These are phyloP conservation scores for Achatina immaculata DNA, from an alignment of 1,140 invertebrate genomes.

Conservation along the genomic window DNA sequence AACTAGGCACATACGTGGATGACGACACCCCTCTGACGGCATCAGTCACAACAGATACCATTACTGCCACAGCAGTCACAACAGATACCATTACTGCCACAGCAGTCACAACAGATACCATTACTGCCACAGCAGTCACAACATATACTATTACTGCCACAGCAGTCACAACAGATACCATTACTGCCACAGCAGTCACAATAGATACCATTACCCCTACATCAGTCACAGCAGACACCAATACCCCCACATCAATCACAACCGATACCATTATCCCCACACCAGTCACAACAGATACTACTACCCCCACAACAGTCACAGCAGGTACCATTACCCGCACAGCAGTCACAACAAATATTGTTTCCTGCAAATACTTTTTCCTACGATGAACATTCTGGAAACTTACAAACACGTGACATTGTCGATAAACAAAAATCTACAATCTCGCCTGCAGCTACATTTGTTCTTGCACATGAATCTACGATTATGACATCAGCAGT, in stretches of 20 bases:
- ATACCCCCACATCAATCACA: constrained; percentile 1
- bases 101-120: constrained; percentile 11
- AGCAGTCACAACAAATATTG: not conserved
- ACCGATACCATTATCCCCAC: constrained; percentile 4
- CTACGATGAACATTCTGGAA: too few species aligned
- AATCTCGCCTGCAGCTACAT: too few species aligned
- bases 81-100: constrained; percentile 17
- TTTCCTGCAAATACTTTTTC: too few species aligned
- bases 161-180: constrained; percentile 8
- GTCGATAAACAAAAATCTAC: too few species aligned
- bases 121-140: not conserved
- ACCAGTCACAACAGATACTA: not conserved
- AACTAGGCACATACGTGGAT: too few species aligned
- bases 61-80: constrained; percentile 2
- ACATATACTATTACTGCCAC: constrained; percentile 13
- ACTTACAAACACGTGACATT: too few species aligned
- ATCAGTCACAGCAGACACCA: not conserved
- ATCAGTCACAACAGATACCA: not conserved
- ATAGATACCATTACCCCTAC: not conserved
- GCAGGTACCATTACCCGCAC: not conserved
- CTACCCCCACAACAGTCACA: not conserved
- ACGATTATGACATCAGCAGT: too few species aligned
- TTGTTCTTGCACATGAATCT: too few species aligned
- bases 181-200: constrained; percentile 6
- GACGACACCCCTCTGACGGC: not conserved